Base-by-base conservation (phyloP, 2,113 vertebrate genomes). In the Melanerpes aurifrons region DNA sequence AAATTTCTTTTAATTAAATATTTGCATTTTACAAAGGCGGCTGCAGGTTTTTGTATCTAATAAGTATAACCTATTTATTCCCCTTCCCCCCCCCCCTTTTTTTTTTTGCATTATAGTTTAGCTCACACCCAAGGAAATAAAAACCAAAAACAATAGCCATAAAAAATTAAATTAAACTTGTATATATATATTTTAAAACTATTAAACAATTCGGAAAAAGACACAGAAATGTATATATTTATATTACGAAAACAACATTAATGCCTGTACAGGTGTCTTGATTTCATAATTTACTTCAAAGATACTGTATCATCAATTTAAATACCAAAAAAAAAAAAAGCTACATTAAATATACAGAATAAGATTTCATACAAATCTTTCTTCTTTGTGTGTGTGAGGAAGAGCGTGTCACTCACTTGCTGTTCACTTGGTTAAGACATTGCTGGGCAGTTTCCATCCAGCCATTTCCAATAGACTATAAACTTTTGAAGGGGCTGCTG, bases 331-430 rank as follows among this genome's bases (percentile, higher is more conserved):
- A 99, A 53, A 48, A 50, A 50, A 50, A 53, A 99, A 98, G 99
- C 99, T 99, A 99, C 99, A 99, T 99, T 99, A 99, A 99, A 99
- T 99, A 99, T 99, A 99, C 99, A 99, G 99, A 97, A 98, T 99
- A 98, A 98, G 98, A 98, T 99, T 99, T 98, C 97, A 98, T 99
- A 99, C 98, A 99, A 99, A 99, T 98, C 97, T 98, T 98, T 98
- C 96, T 96, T 97, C 87, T 87, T 90, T 85, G 90, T 78, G 74
- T 87, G 75, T 81, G 83, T 47, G 66, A 68, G 67, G 1, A 58
- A 76, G 73, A 84, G 72, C 85, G 97, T 77, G 78, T 73, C 84
- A 97, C 94, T 94, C 80, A 12, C 94, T 96, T 92, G 89, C 89
- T 95, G 98, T 98, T 98, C 97, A 97, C 98, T 96, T 97, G 98